Base-by-base conservation (phyloP, 2,888 invertebrate genomes). In the Ectobius pallidus region DNA sequence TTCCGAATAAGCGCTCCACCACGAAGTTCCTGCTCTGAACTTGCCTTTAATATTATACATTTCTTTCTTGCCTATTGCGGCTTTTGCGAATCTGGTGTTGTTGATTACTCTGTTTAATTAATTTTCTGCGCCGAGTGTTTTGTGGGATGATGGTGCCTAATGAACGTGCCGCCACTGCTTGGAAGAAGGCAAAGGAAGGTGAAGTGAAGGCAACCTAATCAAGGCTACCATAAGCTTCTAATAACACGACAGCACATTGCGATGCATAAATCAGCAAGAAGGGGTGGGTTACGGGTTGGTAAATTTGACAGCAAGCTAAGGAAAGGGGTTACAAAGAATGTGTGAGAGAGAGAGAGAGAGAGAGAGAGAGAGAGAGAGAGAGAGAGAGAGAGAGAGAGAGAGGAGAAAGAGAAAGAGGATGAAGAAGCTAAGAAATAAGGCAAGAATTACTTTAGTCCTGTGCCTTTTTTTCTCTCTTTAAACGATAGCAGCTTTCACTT, bases 221-320 rank as follows among this genome's bases (percentile, higher is more conserved):
- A 58, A 58, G 58, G 30, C 32, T 30, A 30, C 58, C 58, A 32
- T n/a, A 58, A 58, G 58, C 58, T 32, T 58, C 58, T 58, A 58
- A 58, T 58, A 58, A 58, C 58, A 32, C 16, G 58, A 32, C 58
- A 58, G 58, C 3, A 30, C 58, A 58, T 4, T n/a, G 32, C 4
- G 32, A 32, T 58, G 30, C 58, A 58, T 58, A 30, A 58, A 58
- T 58, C 30, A 58, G 58, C 22, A 6, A 30, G 3, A 14, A n/a
- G 27, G 32, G 32, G 22, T 27, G 30, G 27, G 30, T n/a, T n/a
- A n/a, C n/a, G n/a, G n/a, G n/a, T n/a, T 14, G 32, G 1, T 14
- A 3, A 7, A 22, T 7, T 25, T 18, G 52, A 25, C 52, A 1
- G 27, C 16, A 4, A 20, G 30, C 25, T 27, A 55, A 55, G 27